These are phyloP conservation scores for Malurus cyaneus DNA, from an alignment of 2,113 vertebrate species.

Conservation along the genomic window DNA sequence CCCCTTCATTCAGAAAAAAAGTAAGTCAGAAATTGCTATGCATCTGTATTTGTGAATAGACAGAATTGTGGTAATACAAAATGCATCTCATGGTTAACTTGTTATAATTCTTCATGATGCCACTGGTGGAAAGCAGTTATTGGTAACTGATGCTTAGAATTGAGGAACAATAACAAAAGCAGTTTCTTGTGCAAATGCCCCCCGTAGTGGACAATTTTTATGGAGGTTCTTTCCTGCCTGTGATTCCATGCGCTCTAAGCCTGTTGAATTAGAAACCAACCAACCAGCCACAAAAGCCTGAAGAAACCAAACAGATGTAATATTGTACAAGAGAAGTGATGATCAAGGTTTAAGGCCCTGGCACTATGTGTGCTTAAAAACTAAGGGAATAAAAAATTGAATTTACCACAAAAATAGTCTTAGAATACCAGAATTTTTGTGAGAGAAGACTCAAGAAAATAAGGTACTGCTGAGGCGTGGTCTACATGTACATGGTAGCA, in stretches of 20 bases:
- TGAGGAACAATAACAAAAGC: background rate
- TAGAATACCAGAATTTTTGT: too few relatives aligned
- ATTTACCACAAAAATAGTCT: too few relatives aligned
- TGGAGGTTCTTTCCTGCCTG: background rate
- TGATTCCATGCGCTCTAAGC: background rate
- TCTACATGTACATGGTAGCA: background rate
- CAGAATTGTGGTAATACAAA: background rate
- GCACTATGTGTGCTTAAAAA: too few relatives aligned
- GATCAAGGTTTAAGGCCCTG: too few relatives aligned
- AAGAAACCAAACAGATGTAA: too few relatives aligned
- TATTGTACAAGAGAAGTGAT: too few relatives aligned
- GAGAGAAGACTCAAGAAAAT: background rate
- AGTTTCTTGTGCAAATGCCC: background rate
- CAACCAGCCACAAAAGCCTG: too few relatives aligned
- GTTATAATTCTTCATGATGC: background rate
- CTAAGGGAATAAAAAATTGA: too few relatives aligned
- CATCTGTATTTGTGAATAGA: background rate
- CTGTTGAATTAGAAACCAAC: background rate
- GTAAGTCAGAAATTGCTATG: background rate
- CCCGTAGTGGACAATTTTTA: background rate
- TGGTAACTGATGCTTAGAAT: background rate
- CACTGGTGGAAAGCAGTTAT: background rate
- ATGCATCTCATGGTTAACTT: background rate
- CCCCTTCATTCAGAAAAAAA: background rate
- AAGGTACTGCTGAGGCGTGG: background rate